Base-by-base conservation (phyloP, 2,888 invertebrate genomes). In the Boloria selene region DNA sequence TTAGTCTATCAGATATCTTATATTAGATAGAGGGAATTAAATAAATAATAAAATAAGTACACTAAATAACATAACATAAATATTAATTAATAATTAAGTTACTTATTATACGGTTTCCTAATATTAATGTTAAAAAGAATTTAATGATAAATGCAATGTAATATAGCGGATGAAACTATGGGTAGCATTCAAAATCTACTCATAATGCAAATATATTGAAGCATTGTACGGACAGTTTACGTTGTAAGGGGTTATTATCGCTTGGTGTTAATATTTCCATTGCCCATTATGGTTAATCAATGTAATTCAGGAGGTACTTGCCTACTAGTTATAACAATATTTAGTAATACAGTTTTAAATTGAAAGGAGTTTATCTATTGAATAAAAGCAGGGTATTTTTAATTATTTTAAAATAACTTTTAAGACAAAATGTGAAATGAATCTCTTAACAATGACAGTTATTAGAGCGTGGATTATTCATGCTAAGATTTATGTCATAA, bases 231-330 rank as follows among this genome's bases (percentile, higher is more conserved):
- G 13, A 13, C 45, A n/a, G 22, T 45, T 56, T 45, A 45, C 13
- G 10, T 44, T 56, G 2, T 22, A 18, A 26, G 26, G 22, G 22
- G 44, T 44, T 42, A 18, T 55, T 55, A 44, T 55, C 4, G 44
- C 22, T 18, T 55, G 14, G 44, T 55, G 18, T 22, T 45, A 56
- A 56, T 56, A 45, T 56, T 10, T 4, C n/a, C n/a, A 45, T 56
- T 45, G 13, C 10, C n/a, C n/a, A 45, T 56, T 45, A 56, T 18
- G 18, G 44, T 17, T 45, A 45, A 22, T 4, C n/a, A 45, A 56
- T 3, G 38, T 26, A 4, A n/a, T 26, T 3, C n/a, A 22, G 22
- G 22, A 22, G 22, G 18, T n/a, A 53, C 31, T 53, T 53, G 53
- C 13, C 13, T 3, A n/a, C 26, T 31, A 31, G 7, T 31, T 1